Percentiles rank a stretch among this genome's conserved stretches.
Conservation (phyloP, 2,888 invertebrate genomes). For the Drosophila pegasa region DNA sequence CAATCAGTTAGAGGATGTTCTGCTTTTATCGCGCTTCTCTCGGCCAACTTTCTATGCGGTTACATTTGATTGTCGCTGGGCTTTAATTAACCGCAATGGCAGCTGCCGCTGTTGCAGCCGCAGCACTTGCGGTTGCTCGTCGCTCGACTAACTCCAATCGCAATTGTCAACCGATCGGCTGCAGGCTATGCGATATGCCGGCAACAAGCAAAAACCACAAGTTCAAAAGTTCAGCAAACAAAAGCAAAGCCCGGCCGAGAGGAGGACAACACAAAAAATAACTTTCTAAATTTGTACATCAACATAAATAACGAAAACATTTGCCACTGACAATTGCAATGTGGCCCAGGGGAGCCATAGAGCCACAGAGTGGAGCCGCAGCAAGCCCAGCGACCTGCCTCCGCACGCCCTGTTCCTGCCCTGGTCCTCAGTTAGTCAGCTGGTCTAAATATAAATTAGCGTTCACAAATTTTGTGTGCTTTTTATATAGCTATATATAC, state of each 20-base stretch:
- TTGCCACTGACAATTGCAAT: conserved; percentile 68
- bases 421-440: not conserved
- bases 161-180: conserved; percentile 67
- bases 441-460: conserved; percentile 39
- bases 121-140: conserved; percentile 58
- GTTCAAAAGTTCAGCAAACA: conserved; percentile 68
- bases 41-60: conserved; percentile 56
- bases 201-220: conserved; percentile 45
- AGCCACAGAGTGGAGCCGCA: conserved; percentile 40
- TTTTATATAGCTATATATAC: not conserved
- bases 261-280: conserved; percentile 28
- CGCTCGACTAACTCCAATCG: conserved; percentile 50
- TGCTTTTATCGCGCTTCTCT: conserved; percentile 10
- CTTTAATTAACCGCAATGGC: conserved; percentile 58
- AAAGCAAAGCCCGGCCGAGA: conserved; percentile 11
- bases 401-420: too few species aligned
- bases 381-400: conserved; percentile 1
- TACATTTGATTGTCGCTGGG: conserved; percentile 50
- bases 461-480: conserved; percentile 2
- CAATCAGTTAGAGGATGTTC: conserved; percentile 17
- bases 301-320: conserved; percentile 64
- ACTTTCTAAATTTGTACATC: conserved; percentile 74
- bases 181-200: conserved; percentile 36
- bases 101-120: conserved; percentile 39
- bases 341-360: conserved; percentile 61